Conservation (phyloP, 2,113 vertebrate species). For the Sciurus niger region DNA sequence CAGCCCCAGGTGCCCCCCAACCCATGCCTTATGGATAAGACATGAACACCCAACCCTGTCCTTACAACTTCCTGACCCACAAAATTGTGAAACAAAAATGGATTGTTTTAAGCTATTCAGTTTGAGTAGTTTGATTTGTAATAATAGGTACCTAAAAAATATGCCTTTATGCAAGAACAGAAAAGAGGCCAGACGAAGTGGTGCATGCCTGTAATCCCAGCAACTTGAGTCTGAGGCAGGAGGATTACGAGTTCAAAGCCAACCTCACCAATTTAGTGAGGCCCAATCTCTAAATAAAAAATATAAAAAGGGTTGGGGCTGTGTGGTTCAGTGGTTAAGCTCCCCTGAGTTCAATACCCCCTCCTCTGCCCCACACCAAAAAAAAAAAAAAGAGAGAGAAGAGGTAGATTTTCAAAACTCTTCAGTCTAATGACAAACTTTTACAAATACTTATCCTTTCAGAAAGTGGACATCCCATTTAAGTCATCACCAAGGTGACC, state of each 20-base stretch:
- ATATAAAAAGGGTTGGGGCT: no score
- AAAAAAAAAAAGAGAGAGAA: not conserved
- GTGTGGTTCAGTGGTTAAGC: no score
- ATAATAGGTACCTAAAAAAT: constrained; percentile 13
- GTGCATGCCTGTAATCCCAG: no score
- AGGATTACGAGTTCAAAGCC: no score
- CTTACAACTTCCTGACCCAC: not conserved
- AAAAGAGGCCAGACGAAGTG: not conserved
- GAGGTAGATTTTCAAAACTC: constrained; percentile 23
- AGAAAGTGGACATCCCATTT: constrained; percentile 1
- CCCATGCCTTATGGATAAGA: not conserved
- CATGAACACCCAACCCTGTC: not conserved
- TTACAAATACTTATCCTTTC: constrained; percentile 35
- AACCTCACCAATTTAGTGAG: no score
- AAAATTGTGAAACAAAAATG: constrained; percentile 17
- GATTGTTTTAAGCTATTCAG: not conserved
- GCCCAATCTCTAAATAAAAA: no score
- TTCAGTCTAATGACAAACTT: constrained; percentile 4
- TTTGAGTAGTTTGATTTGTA: constrained; percentile 23
- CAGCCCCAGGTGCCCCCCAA: not conserved
- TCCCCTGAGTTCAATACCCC: no score
- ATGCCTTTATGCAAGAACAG: not conserved
- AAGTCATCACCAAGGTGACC: constrained; percentile 14
- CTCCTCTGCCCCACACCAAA: no score
- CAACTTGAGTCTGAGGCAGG: no score